phyloP scores from a whole-genome alignment of 2,888 invertebrate species.

The Notocelia uddmanniana region DNA sequence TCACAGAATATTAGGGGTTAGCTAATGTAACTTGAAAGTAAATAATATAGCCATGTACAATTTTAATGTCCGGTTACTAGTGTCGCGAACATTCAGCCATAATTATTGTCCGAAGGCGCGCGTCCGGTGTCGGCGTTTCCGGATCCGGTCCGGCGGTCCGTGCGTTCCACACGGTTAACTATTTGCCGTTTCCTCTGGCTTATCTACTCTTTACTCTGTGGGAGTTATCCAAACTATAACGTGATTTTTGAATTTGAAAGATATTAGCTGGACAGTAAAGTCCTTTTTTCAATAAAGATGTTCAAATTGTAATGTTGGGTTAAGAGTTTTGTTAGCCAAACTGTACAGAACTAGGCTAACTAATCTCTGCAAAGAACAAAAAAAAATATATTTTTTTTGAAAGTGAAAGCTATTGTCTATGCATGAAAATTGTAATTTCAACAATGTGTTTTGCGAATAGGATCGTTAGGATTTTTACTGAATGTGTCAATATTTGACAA shows the following conservation, averaged over 20 bases:
- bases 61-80: neutral
- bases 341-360: too few species aligned
- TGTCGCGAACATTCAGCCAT: constrained; percentile 9
- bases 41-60: neutral
- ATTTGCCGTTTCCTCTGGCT: constrained; percentile 42
- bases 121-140: constrained; percentile 30
- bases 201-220: constrained; percentile 34
- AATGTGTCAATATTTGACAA: neutral
- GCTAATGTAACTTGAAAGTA: neutral
- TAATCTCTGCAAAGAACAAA: too few species aligned
- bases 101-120: constrained; percentile 31
- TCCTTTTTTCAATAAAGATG: neutral
- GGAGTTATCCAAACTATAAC: neutral
- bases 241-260: neutral
- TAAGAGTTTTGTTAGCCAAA: too few species aligned
- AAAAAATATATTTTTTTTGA: too few species aligned
- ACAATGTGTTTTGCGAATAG: too few species aligned
- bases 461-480: neutral
- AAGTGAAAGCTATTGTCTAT: too few species aligned
- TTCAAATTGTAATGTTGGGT: neutral
- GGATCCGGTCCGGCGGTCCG: constrained; percentile 32
- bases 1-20: neutral
- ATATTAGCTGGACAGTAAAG: neutral
- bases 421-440: too few species aligned
- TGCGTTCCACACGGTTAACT: constrained; percentile 41